Percentiles rank a stretch among this genome's conserved stretches.
phyloP scores from a whole-genome alignment of 2,888 invertebrate species.

The Exephanes ischioxanthus region DNA sequence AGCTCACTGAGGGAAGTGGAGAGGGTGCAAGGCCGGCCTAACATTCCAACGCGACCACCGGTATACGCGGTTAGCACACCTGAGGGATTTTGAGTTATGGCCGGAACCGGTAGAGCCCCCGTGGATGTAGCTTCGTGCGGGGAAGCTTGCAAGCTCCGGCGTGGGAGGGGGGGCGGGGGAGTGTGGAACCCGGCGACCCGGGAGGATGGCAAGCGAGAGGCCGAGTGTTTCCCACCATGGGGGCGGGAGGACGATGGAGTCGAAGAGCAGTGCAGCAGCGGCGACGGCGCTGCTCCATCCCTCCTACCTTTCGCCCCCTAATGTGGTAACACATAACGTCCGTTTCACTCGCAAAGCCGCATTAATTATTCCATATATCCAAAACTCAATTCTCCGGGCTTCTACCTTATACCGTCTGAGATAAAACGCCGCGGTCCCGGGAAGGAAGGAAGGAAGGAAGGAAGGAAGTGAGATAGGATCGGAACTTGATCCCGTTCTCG shows the following conservation, averaged over 20 bases:
- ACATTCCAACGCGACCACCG: slow-evolving; percentile 79
- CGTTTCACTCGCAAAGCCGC: slow-evolving; percentile 76
- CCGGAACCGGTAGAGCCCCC: slow-evolving; percentile 72
- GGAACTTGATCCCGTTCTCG: slow-evolving; percentile 25
- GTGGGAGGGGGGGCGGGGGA: background rate
- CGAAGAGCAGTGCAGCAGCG: slow-evolving; percentile 7
- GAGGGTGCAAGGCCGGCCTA: slow-evolving; percentile 53
- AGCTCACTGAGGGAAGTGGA: slow-evolving; percentile 11
- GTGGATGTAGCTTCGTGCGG: slow-evolving; percentile 50
- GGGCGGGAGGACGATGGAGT: slow-evolving; percentile 26
- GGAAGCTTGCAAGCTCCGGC: slow-evolving; percentile 33
- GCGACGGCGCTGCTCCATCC: slow-evolving; percentile 3
- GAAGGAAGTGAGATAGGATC: slow-evolving; percentile 41
- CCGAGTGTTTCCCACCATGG: slow-evolving; percentile 28
- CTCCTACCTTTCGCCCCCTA: slow-evolving; percentile 71
- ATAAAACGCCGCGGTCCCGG: slow-evolving; percentile 37
- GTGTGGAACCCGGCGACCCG: background rate
- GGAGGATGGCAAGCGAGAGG: slow-evolving; percentile 26
- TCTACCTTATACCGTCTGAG: slow-evolving; percentile 22
- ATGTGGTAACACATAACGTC: slow-evolving; percentile 79
- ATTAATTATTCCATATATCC: slow-evolving; percentile 80
- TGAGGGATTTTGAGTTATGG: slow-evolving; percentile 82
- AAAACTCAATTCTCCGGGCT: slow-evolving; percentile 76
- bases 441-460: slow-evolving; percentile 47
- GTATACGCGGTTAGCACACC: slow-evolving; percentile 80